A percentile compares a stretch with the other conserved stretches of the same genome.
phyloP scores from a whole-genome alignment of 1,140 invertebrate genomes.

The Musca domestica region DNA sequence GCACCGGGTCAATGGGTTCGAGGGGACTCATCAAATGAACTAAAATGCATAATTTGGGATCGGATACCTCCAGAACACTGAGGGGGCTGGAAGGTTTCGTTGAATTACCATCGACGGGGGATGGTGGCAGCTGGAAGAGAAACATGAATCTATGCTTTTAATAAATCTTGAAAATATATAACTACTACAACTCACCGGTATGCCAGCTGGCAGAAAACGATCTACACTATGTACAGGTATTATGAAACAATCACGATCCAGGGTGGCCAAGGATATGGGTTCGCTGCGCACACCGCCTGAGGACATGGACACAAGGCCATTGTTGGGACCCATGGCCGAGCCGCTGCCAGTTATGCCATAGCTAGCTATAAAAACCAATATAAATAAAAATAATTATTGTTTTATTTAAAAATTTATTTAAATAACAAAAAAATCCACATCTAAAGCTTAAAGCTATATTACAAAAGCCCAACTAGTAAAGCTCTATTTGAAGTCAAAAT shows the following conservation, averaged over 20 bases:
- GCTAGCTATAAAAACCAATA: slow-evolving; percentile 40
- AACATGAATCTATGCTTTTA: not conserved
- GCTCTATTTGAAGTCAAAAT: not conserved
- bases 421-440: not conserved
- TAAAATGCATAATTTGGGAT: slow-evolving; percentile 81
- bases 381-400: not conserved
- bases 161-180: not conserved
- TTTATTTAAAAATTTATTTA: not conserved
- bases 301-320: not conserved
- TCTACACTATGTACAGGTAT: slow-evolving; percentile 82
- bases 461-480: not conserved
- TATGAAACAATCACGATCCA: slow-evolving; percentile 85
- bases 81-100: slow-evolving; percentile 62
- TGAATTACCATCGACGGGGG: slow-evolving; percentile 54
- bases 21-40: slow-evolving; percentile 85
- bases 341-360: slow-evolving; percentile 35
- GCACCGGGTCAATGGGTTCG: slow-evolving; percentile 75
- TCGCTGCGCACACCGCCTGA: slow-evolving; percentile 57
- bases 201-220: slow-evolving; percentile 80
- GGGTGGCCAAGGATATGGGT: slow-evolving; percentile 70
- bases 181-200: slow-evolving; percentile 76
- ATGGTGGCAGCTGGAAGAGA: slow-evolving; percentile 52
- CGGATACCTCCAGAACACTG: slow-evolving; percentile 79
- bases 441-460: slow-evolving; percentile 7
- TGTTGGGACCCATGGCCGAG: slow-evolving; percentile 24